These are phyloP conservation scores for Eubasilissa splendida DNA, from an alignment of 2,888 invertebrate genomes.

Conservation along the genomic window DNA sequence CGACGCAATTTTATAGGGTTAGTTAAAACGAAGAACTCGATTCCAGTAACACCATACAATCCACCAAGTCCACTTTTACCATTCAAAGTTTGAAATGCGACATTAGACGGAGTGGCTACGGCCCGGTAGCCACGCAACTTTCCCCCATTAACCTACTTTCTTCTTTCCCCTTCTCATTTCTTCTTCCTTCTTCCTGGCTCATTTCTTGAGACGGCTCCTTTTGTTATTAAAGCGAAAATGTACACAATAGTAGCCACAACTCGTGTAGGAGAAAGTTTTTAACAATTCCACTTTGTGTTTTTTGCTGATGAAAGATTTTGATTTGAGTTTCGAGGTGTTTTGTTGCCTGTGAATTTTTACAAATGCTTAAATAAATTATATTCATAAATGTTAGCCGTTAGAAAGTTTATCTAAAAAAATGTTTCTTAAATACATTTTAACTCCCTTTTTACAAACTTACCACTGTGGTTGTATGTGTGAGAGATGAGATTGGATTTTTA, in stretches of 20 bases:
- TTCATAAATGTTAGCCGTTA: no score
- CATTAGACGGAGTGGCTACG: constrained; percentile 33
- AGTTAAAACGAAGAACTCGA: constrained; percentile 22
- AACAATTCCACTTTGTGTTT: constrained; percentile 10
- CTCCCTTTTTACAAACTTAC: no score
- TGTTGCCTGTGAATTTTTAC: no score
- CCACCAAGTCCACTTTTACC: constrained; percentile 17
- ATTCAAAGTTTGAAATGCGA: constrained; percentile 32
- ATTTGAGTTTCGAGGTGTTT: background rate
- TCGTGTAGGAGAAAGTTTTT: background rate
- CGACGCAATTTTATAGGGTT: constrained; percentile 21
- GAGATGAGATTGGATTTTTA: no score
- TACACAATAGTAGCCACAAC: background rate
- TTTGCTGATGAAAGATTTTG: background rate
- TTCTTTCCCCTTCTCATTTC: background rate
- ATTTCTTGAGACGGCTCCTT: background rate
- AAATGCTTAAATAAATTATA: no score
- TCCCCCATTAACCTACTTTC: constrained; percentile 14
- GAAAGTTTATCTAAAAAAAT: no score
- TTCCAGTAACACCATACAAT: constrained; percentile 21
- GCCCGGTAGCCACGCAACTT: constrained; percentile 30
- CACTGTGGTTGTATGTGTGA: no score
- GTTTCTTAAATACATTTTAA: no score
- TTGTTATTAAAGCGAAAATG: background rate
- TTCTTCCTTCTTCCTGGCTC: constrained; percentile 5